These are phyloP conservation scores for Orycteropus afer DNA, from an alignment of 2,113 vertebrate genomes.

Conservation along the genomic window DNA sequence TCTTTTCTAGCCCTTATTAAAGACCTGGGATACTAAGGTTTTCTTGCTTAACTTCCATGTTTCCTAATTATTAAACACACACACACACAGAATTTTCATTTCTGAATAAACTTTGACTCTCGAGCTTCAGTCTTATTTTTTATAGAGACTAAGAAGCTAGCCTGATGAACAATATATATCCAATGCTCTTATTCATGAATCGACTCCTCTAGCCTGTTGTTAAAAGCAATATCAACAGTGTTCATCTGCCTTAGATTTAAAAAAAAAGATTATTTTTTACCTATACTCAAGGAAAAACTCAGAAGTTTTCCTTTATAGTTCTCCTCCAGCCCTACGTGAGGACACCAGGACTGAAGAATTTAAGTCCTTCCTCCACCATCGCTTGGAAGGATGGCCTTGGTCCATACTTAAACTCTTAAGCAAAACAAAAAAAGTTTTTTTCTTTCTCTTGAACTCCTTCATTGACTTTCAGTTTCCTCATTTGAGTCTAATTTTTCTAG, in stretches of 20 bases:
- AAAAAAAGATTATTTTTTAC: neutral
- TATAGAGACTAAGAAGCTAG: neutral
- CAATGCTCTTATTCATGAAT: slow-evolving; percentile 14
- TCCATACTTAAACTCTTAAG: neutral
- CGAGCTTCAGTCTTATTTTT: neutral
- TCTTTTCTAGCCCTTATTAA: neutral
- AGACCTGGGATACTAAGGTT: neutral
- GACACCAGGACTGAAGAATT: neutral
- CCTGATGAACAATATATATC: neutral
- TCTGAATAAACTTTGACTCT: neutral
- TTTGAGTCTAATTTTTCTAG: slow-evolving; percentile 4
- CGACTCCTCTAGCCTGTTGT: neutral
- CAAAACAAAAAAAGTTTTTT: neutral
- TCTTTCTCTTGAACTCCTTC: slow-evolving; percentile 1
- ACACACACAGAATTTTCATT: neutral
- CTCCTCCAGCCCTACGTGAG: neutral
- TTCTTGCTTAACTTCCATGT: neutral
- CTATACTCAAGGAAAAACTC: neutral
- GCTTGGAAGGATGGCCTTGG: neutral
- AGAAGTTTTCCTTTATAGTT: neutral
- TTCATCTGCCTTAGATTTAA: neutral
- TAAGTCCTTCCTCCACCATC: neutral
- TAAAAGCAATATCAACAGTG: neutral
- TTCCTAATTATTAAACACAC: neutral
- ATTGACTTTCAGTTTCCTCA: neutral